Conservation (phyloP, 2,797 vertebrate genomes). For the Manis javanica region DNA sequence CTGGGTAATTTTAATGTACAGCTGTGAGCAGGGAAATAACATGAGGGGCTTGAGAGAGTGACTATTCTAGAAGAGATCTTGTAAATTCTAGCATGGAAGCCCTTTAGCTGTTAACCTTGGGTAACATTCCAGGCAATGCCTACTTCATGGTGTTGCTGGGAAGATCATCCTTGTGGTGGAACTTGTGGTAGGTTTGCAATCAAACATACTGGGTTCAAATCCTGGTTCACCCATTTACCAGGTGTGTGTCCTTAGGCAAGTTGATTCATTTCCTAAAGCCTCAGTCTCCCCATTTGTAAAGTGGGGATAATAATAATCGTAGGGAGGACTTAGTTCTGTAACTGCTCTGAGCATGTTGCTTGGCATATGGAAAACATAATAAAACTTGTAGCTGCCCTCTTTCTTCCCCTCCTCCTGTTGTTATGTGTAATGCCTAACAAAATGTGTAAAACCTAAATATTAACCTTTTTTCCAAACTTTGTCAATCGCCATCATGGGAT, state of each 20-base stretch:
- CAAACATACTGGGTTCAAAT: neutral
- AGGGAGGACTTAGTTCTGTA: neutral
- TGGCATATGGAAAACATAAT: neutral
- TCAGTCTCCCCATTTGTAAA: neutral
- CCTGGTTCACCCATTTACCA: neutral
- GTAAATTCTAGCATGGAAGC: neutral
- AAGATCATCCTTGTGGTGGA: neutral
- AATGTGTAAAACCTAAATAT: neutral
- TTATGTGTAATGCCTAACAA: neutral
- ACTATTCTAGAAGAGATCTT: neutral
- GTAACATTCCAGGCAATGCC: neutral
- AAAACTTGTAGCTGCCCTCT: neutral
- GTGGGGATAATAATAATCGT: neutral
- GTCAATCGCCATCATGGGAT: neutral
- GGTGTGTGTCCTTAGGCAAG: neutral
- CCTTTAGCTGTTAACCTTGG: neutral
- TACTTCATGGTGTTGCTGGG: neutral
- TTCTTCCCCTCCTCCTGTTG: neutral
- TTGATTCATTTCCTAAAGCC: constrained; percentile 18
- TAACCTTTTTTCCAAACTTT: constrained; percentile 3
- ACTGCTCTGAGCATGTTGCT: neutral
- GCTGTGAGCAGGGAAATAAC: neutral
- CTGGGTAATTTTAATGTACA: neutral
- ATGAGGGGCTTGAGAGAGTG: neutral
- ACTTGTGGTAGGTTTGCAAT: neutral